Evolutionary conservation across 2,888 invertebrate species (phyloP).

Genomic region (Synanthedon vespiformis): DNA sequence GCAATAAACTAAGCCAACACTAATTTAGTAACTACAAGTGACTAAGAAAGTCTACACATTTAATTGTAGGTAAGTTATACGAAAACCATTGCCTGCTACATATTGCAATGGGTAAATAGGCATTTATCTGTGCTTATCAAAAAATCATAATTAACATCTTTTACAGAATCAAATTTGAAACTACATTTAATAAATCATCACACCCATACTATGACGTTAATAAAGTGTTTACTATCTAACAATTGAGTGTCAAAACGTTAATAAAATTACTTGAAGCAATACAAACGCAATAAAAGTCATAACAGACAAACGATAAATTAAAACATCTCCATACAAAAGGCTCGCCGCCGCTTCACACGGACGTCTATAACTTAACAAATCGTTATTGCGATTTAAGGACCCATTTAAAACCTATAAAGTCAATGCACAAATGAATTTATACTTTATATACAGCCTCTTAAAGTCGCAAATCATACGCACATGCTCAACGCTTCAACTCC

Average conservation of each 20-base stretch:
- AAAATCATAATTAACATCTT: background rate
- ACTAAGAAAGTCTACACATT: background rate
- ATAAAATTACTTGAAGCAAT: conserved; percentile 2
- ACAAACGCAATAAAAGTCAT: conserved; percentile 13
- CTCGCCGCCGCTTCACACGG: conserved; percentile 29
- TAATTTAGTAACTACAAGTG: background rate
- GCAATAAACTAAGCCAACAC: too few species aligned
- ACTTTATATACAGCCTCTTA: conserved; percentile 15
- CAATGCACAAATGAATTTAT: conserved; percentile 14
- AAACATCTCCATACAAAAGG: conserved; percentile 34
- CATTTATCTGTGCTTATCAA: background rate
- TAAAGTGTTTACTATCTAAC: background rate
- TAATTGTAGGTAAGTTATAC: background rate
- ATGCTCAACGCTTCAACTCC: conserved; percentile 32
- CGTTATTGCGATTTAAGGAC: conserved; percentile 69
- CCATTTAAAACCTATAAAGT: conserved; percentile 66
- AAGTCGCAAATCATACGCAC: conserved; percentile 22
- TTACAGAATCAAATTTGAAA: background rate
- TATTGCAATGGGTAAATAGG: background rate
- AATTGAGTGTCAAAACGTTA: background rate
- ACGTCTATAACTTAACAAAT: conserved; percentile 58
- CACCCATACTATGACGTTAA: background rate
- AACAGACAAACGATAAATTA: conserved; percentile 34
- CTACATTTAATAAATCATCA: background rate
- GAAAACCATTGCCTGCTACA: background rate